Conservation (phyloP, 2,797 vertebrate species). For the Pagetopsis macropterus region DNA sequence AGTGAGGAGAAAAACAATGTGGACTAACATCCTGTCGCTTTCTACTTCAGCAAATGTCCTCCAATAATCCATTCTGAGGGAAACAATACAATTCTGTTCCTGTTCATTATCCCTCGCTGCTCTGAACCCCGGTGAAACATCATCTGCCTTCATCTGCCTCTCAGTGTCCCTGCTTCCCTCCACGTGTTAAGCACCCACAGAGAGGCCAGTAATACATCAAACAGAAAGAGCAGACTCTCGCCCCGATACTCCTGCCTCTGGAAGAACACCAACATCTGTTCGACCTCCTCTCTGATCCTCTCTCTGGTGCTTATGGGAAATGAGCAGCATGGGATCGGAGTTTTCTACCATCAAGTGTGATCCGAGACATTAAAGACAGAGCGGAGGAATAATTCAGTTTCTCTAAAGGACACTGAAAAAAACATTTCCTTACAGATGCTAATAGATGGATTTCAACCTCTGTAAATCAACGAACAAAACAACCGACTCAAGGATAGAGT, state of each 20-base stretch:
- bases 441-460: too few species aligned
- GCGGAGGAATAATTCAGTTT: too few species aligned
- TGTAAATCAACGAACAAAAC: too few species aligned
- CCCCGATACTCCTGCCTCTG: slow-evolving; percentile 11
- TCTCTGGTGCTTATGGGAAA: slow-evolving; percentile 12
- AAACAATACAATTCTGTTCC: not conserved
- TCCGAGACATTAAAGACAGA: slow-evolving; percentile 7
- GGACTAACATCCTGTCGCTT: not conserved
- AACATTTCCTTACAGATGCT: not conserved
- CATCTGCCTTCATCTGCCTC: slow-evolving; percentile 53
- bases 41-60: not conserved
- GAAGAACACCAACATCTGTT: slow-evolving; percentile 14
- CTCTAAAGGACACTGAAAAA: not conserved
- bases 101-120: too few species aligned
- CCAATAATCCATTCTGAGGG: slow-evolving; percentile 4
- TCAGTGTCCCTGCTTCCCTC: slow-evolving; percentile 41
- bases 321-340: not conserved
- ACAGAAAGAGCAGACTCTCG: slow-evolving; percentile 30
- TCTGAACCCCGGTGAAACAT: not conserved
- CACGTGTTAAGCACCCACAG: slow-evolving; percentile 44
- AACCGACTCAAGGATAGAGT: not conserved
- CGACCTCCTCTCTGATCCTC: slow-evolving; percentile 19
- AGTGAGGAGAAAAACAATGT: not conserved
- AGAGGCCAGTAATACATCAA: slow-evolving; percentile 52
- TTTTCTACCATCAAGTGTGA: slow-evolving; percentile 19